Percentiles rank a stretch among this genome's conserved stretches.
Evolutionary conservation across 2,888 invertebrate genomes (phyloP).

Genomic region (Apamea anceps): DNA sequence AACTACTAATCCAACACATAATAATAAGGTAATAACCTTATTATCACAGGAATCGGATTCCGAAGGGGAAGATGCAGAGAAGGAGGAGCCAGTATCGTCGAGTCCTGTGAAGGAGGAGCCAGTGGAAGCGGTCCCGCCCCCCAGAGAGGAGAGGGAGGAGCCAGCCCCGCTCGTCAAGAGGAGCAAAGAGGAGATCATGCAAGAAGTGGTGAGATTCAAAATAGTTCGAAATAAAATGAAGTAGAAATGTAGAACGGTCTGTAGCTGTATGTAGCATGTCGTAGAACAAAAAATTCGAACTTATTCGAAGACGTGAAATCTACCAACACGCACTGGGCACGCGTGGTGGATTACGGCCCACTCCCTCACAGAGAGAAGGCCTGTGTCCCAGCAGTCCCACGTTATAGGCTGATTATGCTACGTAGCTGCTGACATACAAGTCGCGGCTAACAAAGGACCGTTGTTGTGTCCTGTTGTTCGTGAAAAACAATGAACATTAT

Average conservation of each 20-base stretch:
- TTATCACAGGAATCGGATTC: constrained; percentile 86
- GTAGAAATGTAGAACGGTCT: neutral
- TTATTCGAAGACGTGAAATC: neutral
- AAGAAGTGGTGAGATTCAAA: constrained; percentile 90
- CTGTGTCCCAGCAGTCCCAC: no score
- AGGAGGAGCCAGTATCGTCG: constrained; percentile 67
- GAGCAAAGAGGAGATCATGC: constrained; percentile 91
- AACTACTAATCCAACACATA: neutral
- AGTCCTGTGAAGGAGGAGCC: constrained; percentile 59
- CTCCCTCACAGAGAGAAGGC: neutral
- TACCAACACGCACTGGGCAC: neutral
- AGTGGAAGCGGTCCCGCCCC: constrained; percentile 40
- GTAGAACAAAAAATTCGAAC: neutral
- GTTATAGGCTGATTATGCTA: no score
- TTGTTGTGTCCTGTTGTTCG: neutral
- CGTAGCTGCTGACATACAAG: neutral
- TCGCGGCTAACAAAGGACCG: no score
- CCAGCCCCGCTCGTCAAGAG: constrained; percentile 81
- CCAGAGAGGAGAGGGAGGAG: constrained; percentile 63
- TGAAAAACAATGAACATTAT: neutral
- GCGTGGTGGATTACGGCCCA: neutral
- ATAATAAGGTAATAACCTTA: no score
- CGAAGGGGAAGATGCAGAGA: constrained; percentile 82
- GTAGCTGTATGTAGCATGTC: neutral
- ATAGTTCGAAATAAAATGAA: neutral